Evolutionary conservation across 2,888 invertebrate species (phyloP).

Genomic region (Anodontia alba): DNA sequence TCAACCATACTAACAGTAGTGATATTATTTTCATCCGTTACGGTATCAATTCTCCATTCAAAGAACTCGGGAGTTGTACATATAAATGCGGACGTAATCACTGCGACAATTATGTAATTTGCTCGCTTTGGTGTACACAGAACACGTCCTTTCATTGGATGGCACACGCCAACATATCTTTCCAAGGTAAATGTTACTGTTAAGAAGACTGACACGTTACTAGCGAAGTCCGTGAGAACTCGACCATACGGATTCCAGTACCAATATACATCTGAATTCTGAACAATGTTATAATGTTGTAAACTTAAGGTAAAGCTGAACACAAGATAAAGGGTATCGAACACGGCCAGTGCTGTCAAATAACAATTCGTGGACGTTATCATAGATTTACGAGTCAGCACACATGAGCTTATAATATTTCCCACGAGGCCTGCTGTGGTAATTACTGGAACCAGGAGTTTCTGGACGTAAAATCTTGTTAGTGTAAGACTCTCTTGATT

Average conservation of each 20-base stretch:
- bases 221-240: constrained; percentile 89
- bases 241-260: constrained; percentile 87
- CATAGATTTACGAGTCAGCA: constrained; percentile 82
- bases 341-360: constrained; percentile 90
- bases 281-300: constrained; percentile 87
- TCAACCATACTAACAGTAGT: constrained; percentile 46
- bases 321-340: constrained; percentile 90
- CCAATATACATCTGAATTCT: constrained; percentile 85
- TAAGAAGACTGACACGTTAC: constrained; percentile 90
- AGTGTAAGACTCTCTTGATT: constrained; percentile 54
- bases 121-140: constrained; percentile 89
- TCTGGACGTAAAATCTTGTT: constrained; percentile 75
- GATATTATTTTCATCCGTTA: constrained; percentile 38
- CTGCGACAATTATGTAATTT: constrained; percentile 88
- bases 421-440: constrained; percentile 78
- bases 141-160: constrained; percentile 88
- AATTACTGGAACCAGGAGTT: constrained; percentile 78
- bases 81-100: constrained; percentile 88
- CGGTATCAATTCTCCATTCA: constrained; percentile 84
- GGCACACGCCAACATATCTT: constrained; percentile 91
- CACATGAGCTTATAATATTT: constrained; percentile 80
- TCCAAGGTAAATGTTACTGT: constrained; percentile 92
- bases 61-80: constrained; percentile 89
- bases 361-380: constrained; percentile 86
- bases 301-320: constrained; percentile 89